phyloP scores from a whole-genome alignment of 2,113 vertebrate species.

The Gulo gulo region DNA sequence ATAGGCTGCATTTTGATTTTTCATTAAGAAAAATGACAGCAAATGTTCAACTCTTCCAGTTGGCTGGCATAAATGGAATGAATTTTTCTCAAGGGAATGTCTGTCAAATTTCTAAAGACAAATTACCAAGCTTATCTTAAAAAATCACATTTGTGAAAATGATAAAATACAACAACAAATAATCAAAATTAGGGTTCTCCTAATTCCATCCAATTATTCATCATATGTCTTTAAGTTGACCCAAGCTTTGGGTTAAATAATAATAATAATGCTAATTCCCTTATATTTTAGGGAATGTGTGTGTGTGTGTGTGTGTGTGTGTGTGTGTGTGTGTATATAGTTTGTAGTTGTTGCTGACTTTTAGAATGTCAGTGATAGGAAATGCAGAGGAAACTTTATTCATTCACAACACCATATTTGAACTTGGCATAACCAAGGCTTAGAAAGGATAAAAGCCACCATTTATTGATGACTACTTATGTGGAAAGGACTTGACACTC shows the following conservation, averaged over 20 bases:
- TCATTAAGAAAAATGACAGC: constrained; percentile 62
- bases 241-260: not conserved
- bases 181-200: constrained; percentile 31
- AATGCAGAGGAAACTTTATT: constrained; percentile 14
- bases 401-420: not conserved
- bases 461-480: constrained; percentile 27
- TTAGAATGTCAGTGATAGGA: constrained; percentile 14
- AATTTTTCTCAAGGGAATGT: constrained; percentile 9
- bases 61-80: constrained; percentile 2
- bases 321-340: not conserved
- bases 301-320: too few species aligned
- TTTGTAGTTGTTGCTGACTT: not conserved
- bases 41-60: constrained; percentile 32
- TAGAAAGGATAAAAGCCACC: not conserved
- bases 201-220: constrained; percentile 29
- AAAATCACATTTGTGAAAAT: constrained; percentile 48
- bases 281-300: not conserved
- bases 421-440: not conserved
- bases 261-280: not conserved
- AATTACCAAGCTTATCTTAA: constrained; percentile 8
- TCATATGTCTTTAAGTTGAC: not conserved
- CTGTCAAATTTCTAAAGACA: constrained; percentile 48
- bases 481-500: constrained; percentile 38
- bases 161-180: not conserved
- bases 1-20: constrained; percentile 39